Evolutionary conservation across 1,140 invertebrate genomes (phyloP), one percentile per base, ranked within the genome.

Genomic region (Homarus americanus): DNA sequence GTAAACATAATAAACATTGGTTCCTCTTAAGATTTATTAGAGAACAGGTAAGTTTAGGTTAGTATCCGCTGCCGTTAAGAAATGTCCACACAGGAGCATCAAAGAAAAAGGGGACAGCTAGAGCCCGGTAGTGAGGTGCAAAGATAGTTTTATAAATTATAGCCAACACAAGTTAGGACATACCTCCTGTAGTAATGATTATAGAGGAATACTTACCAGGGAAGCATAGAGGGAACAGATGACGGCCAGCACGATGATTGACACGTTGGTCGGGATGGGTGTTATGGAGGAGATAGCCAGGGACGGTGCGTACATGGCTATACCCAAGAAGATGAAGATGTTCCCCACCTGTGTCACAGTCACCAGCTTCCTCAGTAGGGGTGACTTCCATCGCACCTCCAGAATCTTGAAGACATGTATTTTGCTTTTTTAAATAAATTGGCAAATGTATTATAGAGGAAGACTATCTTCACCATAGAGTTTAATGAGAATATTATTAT

Each of bases 241-340:
- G 28, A 89, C 28, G 4, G 78, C 87, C 15, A 89, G 87, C 1
- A 44, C 78, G 24, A 89, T 12, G 17, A 89, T 40, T 17, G 87
- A 89, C 24, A 58, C 36, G 63, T 82, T 82, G n/a, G 78, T 53
- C 9, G 58, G 32, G 76, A 89, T 89, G 58, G 87, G 87, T 20
- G 87, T 89, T 36, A 89, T 78, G 38, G 87, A 89, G 53, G 87
- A 89, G 32, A 89, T 78, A 28, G 87, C 87, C 2, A 89, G 66
- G 49, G 87, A 89, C 9, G 87, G 87, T 9, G 87, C 87, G 87
- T 89, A 89, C 5, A 89, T n/a, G 17, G 87, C 87, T 0, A 89
- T 89, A 58, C 87, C 87, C 58, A 89, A 40, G 78, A 40, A 89
- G 38, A 53, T 80, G 87, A 66, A 82, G 20, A 49, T 38, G 78